A percentile compares a stretch with the other conserved stretches of the same genome.
phyloP scores from a whole-genome alignment of 1,140 invertebrate species.

The Eriocheir sinensis region DNA sequence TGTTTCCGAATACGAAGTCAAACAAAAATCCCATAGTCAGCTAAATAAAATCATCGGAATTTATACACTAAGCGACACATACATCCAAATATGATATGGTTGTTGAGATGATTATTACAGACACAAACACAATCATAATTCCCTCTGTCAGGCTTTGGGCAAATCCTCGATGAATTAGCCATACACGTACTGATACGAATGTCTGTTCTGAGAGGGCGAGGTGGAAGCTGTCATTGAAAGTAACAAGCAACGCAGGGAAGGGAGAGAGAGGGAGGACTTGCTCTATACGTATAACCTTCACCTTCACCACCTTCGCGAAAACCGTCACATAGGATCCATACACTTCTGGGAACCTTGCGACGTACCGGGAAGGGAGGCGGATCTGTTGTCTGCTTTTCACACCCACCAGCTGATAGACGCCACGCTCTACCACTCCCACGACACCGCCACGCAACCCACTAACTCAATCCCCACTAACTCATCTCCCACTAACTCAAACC shows the following conservation, averaged over 20 bases:
- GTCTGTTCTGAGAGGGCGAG: neutral
- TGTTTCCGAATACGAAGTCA: too few species aligned
- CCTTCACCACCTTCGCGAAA: too few species aligned
- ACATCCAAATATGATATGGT: too few species aligned
- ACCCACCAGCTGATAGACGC: neutral
- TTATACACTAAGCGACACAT: too few species aligned
- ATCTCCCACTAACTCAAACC: too few species aligned
- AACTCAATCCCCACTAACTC: too few species aligned
- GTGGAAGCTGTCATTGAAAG: neutral
- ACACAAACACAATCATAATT: neutral
- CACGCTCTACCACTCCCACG: neutral
- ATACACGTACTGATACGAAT: neutral
- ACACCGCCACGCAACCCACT: neutral
- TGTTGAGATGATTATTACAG: neutral
- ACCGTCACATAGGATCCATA: too few species aligned
- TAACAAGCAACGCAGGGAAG: neutral
- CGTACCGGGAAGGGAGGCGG: constrained; percentile 10
- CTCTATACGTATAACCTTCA: neutral
- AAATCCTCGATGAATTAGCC: neutral
- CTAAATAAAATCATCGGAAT: too few species aligned
- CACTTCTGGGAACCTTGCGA: neutral
- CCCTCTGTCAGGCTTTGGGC: neutral
- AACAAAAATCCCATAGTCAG: too few species aligned
- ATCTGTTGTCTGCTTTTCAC: neutral
- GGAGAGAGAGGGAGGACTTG: neutral